Conservation (phyloP, 2,888 invertebrate genomes). For the Spodoptera picta region DNA sequence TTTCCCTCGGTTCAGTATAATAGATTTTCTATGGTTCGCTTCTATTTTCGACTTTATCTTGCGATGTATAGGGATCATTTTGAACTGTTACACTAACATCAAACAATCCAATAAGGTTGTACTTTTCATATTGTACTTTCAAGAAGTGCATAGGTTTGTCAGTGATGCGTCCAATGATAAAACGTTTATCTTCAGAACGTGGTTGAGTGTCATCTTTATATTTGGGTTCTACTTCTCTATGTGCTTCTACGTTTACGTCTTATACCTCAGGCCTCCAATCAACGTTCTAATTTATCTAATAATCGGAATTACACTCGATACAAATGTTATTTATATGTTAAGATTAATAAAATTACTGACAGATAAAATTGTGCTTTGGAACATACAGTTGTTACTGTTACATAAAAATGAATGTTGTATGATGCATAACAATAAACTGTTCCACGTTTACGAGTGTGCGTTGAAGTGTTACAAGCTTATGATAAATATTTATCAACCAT, state of each 20-base stretch:
- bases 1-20: background rate
- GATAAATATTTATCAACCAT: background rate
- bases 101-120: constrained; percentile 19
- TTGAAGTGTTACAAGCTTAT: background rate
- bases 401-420: background rate
- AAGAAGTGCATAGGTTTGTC: constrained; percentile 29
- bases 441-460: background rate
- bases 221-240: background rate
- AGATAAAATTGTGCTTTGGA: constrained; percentile 34
- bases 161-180: constrained; percentile 1
- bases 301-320: constrained; percentile 11
- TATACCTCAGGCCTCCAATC: constrained; percentile 5
- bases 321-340: constrained; percentile 27
- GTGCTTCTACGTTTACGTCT: background rate
- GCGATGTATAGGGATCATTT: constrained; percentile 10
- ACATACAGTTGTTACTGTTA: constrained; percentile 4
- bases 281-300: background rate
- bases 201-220: constrained; percentile 6
- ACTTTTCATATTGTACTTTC: constrained; percentile 34
- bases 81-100: constrained; percentile 13
- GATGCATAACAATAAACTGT: background rate
- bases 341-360: constrained; percentile 31
- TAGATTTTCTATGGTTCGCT: constrained; percentile 18
- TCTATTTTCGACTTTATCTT: constrained; percentile 14
- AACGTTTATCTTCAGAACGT: constrained; percentile 10